Evolutionary conservation across 2,113 vertebrate species (phyloP).

Genomic region (Caloenas nicobarica): DNA sequence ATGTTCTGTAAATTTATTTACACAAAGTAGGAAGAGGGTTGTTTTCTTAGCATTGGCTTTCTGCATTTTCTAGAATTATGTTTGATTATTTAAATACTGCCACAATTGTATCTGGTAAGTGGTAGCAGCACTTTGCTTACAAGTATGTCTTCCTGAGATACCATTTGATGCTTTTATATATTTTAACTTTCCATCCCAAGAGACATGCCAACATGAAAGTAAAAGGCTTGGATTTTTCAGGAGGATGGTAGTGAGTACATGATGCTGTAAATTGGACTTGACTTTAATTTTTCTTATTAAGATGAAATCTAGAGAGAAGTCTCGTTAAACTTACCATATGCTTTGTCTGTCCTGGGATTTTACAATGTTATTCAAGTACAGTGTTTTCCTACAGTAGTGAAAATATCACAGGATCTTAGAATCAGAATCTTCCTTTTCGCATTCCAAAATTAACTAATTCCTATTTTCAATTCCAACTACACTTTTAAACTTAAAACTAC

Average conservation of each 20-base stretch:
- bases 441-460: neutral
- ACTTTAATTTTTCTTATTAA: neutral
- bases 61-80: neutral
- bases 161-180: neutral
- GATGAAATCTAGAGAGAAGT: neutral
- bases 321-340: neutral
- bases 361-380: neutral
- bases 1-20: neutral
- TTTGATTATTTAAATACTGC: neutral
- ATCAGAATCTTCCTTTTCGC: neutral
- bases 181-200: neutral
- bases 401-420: neutral
- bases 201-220: neutral
- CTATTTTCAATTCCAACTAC: neutral
- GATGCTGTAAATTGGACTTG: neutral
- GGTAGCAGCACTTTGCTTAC: neutral
- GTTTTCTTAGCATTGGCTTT: neutral
- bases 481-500: neutral
- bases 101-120: neutral
- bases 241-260: neutral
- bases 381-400: neutral
- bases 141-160: neutral
- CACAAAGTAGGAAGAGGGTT: neutral
- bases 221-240: neutral
- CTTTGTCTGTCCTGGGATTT: neutral